phyloP scores from a whole-genome alignment of 2,888 invertebrate species.

The Limulus polyphemus region DNA sequence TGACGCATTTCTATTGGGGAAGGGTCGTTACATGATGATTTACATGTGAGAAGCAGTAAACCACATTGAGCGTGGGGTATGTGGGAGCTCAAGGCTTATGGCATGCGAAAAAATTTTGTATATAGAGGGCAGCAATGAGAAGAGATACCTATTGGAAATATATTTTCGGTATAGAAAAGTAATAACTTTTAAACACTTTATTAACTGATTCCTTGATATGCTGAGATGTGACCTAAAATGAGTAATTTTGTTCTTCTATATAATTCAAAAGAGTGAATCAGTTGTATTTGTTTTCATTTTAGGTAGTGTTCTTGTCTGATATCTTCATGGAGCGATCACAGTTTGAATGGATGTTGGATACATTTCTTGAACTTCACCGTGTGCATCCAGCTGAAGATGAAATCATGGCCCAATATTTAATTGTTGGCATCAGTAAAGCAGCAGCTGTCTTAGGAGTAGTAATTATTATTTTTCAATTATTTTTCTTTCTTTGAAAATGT shows the following conservation, averaged over 20 bases:
- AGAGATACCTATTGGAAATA: too few species aligned
- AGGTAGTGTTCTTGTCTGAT: constrained; percentile 57
- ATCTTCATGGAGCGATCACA: constrained; percentile 54
- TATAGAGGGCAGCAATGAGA: too few species aligned
- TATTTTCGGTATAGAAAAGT: too few species aligned
- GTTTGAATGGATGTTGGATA: constrained; percentile 64
- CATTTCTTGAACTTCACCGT: constrained; percentile 50
- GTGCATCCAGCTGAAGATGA: constrained; percentile 61
- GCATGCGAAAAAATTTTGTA: too few species aligned
- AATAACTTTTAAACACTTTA: neutral
- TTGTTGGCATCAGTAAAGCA: constrained; percentile 54
- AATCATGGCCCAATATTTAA: constrained; percentile 55
- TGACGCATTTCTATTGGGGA: too few species aligned
- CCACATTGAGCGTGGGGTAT: too few species aligned
- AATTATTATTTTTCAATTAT: constrained; percentile 17
- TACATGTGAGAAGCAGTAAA: too few species aligned
- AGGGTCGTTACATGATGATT: too few species aligned
- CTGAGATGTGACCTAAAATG: neutral
- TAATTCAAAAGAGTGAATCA: too few species aligned
- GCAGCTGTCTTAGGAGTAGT: constrained; percentile 50
- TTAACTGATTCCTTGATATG: neutral
- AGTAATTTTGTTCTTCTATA: too few species aligned
- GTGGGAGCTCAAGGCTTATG: too few species aligned
- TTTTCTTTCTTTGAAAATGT: too few species aligned
- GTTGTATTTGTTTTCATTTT: constrained; percentile 8